Conservation (phyloP, 2,888 invertebrate genomes). For the Microctonus hyperodae region DNA sequence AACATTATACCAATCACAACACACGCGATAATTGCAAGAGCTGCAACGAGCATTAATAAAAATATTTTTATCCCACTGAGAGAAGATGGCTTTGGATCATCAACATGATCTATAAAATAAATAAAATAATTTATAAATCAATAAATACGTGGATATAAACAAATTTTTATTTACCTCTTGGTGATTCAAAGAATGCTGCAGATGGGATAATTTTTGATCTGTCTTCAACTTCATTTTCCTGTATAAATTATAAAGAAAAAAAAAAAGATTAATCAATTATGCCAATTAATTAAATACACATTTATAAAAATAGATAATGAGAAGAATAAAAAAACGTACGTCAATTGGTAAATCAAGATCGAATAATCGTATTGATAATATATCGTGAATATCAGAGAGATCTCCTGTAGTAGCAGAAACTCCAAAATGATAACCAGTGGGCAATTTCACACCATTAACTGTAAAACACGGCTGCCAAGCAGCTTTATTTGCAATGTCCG, state of each 20-base stretch:
- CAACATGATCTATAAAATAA: constrained; percentile 74
- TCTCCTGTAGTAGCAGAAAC: constrained; percentile 97
- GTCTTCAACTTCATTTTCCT: constrained; percentile 74
- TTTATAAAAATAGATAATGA: not conserved
- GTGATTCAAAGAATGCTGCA: constrained; percentile 88
- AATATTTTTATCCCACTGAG: constrained; percentile 93
- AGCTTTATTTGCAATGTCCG: constrained; percentile 90
- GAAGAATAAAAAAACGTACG: constrained; percentile 63
- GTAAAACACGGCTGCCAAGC: constrained; percentile 94
- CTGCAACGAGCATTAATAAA: constrained; percentile 82
- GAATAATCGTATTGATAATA: constrained; percentile 89
- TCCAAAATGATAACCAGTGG: constrained; percentile 95
- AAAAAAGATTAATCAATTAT: too few relatives aligned
- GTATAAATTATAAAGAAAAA: constrained; percentile 35
- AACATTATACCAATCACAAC: constrained; percentile 90
- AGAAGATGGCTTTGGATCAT: constrained; percentile 84
- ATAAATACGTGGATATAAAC: too few relatives aligned
- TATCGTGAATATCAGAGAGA: constrained; percentile 94
- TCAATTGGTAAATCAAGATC: constrained; percentile 84
- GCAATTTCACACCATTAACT: constrained; percentile 87
- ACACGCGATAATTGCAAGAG: constrained; percentile 82
- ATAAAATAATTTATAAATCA: constrained; percentile 17
- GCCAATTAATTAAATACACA: not conserved
- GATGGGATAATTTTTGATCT: constrained; percentile 86
- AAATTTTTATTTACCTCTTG: constrained; percentile 78